Conservation (phyloP, 2,888 invertebrate genomes). For the Drosophila pullipes region DNA sequence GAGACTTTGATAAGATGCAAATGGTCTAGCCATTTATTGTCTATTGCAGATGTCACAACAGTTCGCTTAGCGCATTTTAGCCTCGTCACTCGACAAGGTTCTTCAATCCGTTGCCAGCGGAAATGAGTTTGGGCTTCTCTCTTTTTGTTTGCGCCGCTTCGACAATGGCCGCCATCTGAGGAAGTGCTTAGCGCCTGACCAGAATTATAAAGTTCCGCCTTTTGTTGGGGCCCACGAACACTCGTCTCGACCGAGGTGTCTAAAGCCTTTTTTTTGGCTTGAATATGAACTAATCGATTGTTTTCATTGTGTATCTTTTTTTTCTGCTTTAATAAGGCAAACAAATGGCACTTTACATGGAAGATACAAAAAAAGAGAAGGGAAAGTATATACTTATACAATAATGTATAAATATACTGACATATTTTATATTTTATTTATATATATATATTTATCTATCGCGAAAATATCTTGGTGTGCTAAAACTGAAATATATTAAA, state of each 20-base stretch:
- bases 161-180: slow-evolving; percentile 44
- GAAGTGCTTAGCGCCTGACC: slow-evolving; percentile 68
- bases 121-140: slow-evolving; percentile 61
- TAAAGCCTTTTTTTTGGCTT: slow-evolving; percentile 4
- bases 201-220: slow-evolving; percentile 67
- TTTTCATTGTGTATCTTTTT: slow-evolving; percentile 6
- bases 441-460: not conserved
- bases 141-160: slow-evolving; percentile 37
- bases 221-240: slow-evolving; percentile 36
- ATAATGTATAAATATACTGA: not conserved
- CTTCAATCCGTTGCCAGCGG: slow-evolving; percentile 43
- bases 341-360: slow-evolving; percentile 3
- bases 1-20: slow-evolving; percentile 3
- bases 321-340: not conserved
- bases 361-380: not conserved
- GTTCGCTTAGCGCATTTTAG: slow-evolving; percentile 15
- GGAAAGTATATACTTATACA: not conserved
- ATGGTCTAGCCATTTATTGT: too few species aligned
- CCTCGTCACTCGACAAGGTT: slow-evolving; percentile 4
- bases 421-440: not conserved
- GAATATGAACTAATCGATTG: slow-evolving; percentile 35
- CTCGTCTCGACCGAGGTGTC: slow-evolving; percentile 13
- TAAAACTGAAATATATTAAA: not conserved
- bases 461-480: not conserved
- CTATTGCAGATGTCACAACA: slow-evolving; percentile 13